Conservation (phyloP, 2,888 invertebrate species). For the Zele albiditarsus region DNA sequence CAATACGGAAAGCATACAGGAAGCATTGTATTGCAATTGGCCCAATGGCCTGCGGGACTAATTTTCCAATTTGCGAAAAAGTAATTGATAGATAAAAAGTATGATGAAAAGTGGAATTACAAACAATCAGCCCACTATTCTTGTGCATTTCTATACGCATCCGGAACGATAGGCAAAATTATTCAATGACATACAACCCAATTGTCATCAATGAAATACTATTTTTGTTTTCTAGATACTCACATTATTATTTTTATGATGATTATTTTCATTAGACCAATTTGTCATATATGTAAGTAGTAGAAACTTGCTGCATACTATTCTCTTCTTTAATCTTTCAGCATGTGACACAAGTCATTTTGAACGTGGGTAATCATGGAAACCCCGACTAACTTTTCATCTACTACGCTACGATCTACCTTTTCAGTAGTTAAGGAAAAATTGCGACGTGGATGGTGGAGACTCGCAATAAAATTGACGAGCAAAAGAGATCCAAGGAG, state of each 20-base stretch:
- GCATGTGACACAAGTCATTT: background rate
- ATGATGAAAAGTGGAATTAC: too few species aligned
- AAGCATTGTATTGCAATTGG: too few species aligned
- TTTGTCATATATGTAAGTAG: background rate
- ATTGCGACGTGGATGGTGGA: conserved; percentile 23
- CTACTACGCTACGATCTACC: background rate
- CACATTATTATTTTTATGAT: background rate
- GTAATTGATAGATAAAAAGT: too few species aligned
- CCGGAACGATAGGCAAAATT: too few species aligned
- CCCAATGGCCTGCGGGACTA: too few species aligned
- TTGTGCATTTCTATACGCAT: too few species aligned
- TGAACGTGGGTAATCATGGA: background rate
- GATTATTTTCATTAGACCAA: background rate
- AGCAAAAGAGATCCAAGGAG: conserved; percentile 53
- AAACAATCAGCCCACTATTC: too few species aligned
- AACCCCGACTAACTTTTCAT: background rate
- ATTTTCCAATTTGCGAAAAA: too few species aligned
- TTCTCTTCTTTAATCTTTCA: background rate
- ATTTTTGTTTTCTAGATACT: background rate
- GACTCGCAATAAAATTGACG: conserved; percentile 60
- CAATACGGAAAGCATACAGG: too few species aligned
- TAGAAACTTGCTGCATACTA: background rate
- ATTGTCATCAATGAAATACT: too few species aligned
- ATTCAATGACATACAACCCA: too few species aligned
- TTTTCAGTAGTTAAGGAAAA: background rate